Conservation (phyloP, 2,797 vertebrate species). For the Diplodus sargus region DNA sequence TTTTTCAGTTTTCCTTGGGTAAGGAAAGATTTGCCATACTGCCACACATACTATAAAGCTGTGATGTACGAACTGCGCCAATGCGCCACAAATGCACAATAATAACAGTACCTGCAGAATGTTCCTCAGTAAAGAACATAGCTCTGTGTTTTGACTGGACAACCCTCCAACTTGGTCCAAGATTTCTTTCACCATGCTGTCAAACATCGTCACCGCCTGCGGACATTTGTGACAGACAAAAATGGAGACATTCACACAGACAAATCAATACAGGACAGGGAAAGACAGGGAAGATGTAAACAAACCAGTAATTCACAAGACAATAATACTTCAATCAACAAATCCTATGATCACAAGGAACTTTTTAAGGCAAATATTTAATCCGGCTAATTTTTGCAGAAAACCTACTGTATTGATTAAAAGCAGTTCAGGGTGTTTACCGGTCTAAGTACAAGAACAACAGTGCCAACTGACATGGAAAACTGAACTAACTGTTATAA, state of each 20-base stretch:
- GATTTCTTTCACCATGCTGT: slow-evolving; percentile 89
- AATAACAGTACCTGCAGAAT: slow-evolving; percentile 86
- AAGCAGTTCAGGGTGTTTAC: background rate
- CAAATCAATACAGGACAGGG: background rate
- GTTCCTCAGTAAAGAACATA: slow-evolving; percentile 86
- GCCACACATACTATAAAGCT: background rate
- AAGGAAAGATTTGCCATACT: background rate
- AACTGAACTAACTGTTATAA: background rate
- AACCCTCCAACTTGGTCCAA: slow-evolving; percentile 86
- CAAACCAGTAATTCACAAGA: background rate
- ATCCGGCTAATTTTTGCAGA: background rate
- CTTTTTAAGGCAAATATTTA: background rate
- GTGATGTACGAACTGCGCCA: background rate
- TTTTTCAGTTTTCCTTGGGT: background rate
- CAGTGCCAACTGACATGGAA: background rate
- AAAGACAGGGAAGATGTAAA: background rate
- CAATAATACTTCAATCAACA: background rate
- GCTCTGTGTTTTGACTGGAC: slow-evolving; percentile 89
- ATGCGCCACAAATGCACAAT: background rate
- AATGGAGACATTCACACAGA: background rate
- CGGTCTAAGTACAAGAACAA: background rate
- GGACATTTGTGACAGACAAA: slow-evolving; percentile 31
- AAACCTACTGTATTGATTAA: background rate
- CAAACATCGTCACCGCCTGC: slow-evolving; percentile 89
- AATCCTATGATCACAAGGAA: background rate